Percentiles rank a stretch among this genome's conserved stretches.
Evolutionary conservation across 2,797 vertebrate genomes (phyloP).

Genomic region (Pangasius sanitwongsei): DNA sequence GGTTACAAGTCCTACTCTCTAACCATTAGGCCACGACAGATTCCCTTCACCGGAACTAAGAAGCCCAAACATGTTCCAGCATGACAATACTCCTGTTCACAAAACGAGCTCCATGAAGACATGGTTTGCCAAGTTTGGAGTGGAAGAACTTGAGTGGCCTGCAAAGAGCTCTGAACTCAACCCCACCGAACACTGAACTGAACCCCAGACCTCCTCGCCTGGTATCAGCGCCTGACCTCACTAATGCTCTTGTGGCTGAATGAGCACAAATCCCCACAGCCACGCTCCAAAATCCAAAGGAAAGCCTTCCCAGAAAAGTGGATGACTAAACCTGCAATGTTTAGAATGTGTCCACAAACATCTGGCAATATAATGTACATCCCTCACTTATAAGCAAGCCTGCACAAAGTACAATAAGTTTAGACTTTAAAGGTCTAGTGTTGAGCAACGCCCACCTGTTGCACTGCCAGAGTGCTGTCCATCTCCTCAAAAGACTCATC

Average conservation of each 20-base stretch:
- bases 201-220: neutral
- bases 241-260: neutral
- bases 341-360: neutral
- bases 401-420: no score
- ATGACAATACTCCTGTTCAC: no score
- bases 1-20: no score
- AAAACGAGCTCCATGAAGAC: no score
- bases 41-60: no score
- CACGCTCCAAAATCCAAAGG: neutral
- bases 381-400: neutral
- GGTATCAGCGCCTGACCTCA: neutral
- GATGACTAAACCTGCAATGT: neutral
- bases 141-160: neutral
- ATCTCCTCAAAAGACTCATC: conserved; percentile 99
- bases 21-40: no score
- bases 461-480: conserved; percentile 97
- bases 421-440: neutral
- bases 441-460: conserved; percentile 81
- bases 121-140: neutral
- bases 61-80: no score
- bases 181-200: neutral
- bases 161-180: neutral
- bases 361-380: neutral
- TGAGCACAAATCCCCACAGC: neutral
- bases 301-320: neutral